Percentiles rank a stretch among this genome's conserved stretches.
phyloP scores from a whole-genome alignment of 2,888 invertebrate species.

The Scaptomyza cyrtandrae region DNA sequence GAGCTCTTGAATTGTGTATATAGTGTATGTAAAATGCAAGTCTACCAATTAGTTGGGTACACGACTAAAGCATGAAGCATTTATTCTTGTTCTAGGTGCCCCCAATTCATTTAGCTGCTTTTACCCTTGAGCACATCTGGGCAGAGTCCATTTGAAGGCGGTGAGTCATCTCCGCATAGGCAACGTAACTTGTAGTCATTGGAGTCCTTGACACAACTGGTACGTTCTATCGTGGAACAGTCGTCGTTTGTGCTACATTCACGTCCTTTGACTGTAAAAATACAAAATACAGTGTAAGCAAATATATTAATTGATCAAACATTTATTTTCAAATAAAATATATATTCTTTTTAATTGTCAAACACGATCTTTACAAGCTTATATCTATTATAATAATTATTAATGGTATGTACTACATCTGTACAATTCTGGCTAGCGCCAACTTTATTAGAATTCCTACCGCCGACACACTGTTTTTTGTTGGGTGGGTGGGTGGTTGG shows the following conservation, averaged over 20 bases:
- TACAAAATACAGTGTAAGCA: constrained; percentile 30
- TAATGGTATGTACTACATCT: too few relatives aligned
- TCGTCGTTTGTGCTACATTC: constrained; percentile 88
- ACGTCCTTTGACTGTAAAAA: constrained; percentile 85
- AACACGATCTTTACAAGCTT: too few relatives aligned
- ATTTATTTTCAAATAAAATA: not conserved
- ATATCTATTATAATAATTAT: too few relatives aligned
- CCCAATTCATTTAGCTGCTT: constrained; percentile 14
- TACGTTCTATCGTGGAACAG: constrained; percentile 87
- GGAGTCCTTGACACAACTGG: constrained; percentile 88
- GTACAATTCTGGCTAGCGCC: too few relatives aligned
- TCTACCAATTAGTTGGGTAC: constrained; percentile 70
- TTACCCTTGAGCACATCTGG: constrained; percentile 87
- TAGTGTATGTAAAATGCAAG: constrained; percentile 54
- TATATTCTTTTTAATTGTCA: too few relatives aligned
- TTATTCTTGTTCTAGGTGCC: constrained; percentile 41
- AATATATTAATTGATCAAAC: constrained; percentile 13
- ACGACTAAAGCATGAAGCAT: constrained; percentile 23
- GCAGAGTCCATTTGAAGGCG: constrained; percentile 89
- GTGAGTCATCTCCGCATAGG: constrained; percentile 89
- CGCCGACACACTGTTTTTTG: constrained; percentile 9
- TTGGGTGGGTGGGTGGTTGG: not conserved
- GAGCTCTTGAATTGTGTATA: constrained; percentile 60
- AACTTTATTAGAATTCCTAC: not conserved
- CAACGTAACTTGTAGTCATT: constrained; percentile 88